Evolutionary conservation across 1,140 invertebrate species (phyloP), one percentile per base, ranked within the genome.

Genomic region (Hypsibius dujardini): DNA sequence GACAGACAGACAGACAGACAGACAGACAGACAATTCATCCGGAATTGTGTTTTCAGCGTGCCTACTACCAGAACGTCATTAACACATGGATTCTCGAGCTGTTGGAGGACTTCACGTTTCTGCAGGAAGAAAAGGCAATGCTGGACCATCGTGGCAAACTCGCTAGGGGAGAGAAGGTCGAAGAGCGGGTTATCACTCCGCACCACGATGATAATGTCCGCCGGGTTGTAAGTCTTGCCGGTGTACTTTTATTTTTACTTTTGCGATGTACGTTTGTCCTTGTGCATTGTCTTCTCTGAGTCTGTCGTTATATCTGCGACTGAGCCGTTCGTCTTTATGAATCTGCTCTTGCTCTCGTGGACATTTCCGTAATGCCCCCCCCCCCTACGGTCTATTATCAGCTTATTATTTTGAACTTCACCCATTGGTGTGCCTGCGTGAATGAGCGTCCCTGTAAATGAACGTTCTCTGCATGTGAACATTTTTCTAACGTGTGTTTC

Each of bases 81-180:
- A 56, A 7, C 7, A 56, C 7, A 7, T 56, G 50, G 50, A n/a
- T 56, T 56, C 50, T 56, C 7, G 50, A 56, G 7, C n/a, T 56
- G n/a, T n/a, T 56, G 7, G 50, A 56, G 50, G 50, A 56, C 7
- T n/a, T 56, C 50, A 7, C 50, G n/a, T 56, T n/a, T n/a, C 7
- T 56, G n/a, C 50, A 56, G 50, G 50, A 56, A 56, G 50, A 56
- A 56, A 56, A 56, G 50, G n/a, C 7, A 56, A 56, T 56, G 50
- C 50, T 56, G 50, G 50, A 56, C n/a, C 50, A 56, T 56, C 50
- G 50, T 7, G n/a, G n/a, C 7, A 56, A 56, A n/a, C n/a, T 56
- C 7, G 50, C 50, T 7, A 56, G n/a, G 7, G 50, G 50, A 7
- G 50, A 56, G 50, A 7, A 56, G 7, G n/a, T 56, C n/a, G 50